Conservation (phyloP, 2,888 invertebrate species). For the Dryococelus australis region DNA sequence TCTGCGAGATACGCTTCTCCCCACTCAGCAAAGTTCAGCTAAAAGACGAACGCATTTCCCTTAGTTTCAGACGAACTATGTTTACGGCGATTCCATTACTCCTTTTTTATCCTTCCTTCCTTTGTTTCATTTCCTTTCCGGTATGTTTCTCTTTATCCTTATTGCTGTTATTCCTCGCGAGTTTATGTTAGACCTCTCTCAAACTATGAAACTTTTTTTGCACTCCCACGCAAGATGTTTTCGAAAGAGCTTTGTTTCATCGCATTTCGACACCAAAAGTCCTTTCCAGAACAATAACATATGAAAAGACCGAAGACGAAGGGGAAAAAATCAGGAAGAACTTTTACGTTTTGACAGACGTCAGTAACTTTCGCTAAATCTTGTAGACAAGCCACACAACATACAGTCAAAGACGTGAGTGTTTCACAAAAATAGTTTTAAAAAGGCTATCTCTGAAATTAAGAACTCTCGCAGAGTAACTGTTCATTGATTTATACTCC, state of each 20-base stretch:
- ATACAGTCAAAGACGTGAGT: too few relatives aligned
- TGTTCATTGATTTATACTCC: too few relatives aligned
- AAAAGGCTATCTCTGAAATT: too few relatives aligned
- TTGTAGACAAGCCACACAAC: not conserved
- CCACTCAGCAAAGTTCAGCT: not conserved
- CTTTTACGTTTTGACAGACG: not conserved
- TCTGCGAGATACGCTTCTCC: not conserved
- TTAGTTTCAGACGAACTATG: not conserved
- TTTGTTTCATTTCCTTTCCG: not conserved
- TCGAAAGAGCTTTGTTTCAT: constrained; percentile 16
- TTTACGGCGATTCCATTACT: constrained; percentile 6
- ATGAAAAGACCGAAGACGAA: not conserved
- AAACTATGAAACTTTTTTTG: not conserved
- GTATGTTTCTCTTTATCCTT: not conserved
- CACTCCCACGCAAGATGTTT: constrained; percentile 10
- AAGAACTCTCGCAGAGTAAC: too few relatives aligned
- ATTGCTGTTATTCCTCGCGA: not conserved
- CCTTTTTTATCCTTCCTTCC: not conserved
- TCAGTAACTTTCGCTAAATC: not conserved
- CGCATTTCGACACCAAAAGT: not conserved
- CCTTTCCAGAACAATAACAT: not conserved
- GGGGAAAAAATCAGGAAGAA: not conserved
- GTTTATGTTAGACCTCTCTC: not conserved
- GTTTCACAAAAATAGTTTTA: too few relatives aligned
- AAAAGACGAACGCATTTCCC: not conserved